Base-by-base conservation (phyloP, 92 coral and sea anemone species). In the Actinernus sp. region DNA sequence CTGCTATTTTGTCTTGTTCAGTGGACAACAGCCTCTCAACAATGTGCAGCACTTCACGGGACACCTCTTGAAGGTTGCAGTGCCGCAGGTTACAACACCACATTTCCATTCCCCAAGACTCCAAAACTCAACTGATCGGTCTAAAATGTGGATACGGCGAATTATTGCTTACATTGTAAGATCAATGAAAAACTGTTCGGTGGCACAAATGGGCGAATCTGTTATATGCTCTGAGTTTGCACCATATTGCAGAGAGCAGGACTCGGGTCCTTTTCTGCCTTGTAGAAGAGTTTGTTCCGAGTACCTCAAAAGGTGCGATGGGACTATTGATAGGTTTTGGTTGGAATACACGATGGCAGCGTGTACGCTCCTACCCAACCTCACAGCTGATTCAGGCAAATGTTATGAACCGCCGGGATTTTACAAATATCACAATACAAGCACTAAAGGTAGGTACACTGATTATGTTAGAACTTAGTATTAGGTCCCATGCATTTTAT, bases 231-330 rank as follows among this genome's bases (percentile, higher is more conserved):
- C 88, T 4, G 55, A 62, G 18, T 39, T 64, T 9, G 64, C 79
- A 12, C 88, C 88, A 5, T 53, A 73, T 30, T 81, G 88, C 51
- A 62, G 52, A 10, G 82, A 46, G 26, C 50, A 63, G 17, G 36
- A 59, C 1, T 12, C 45, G 5, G 51, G 53, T 8, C 91, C 88
- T 4, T 61, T 88, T 9, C 56, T 71, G 18, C 96, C 96, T 0
- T 89, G 96, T 69, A 72, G 72, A 52, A 58, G 76, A 32, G 96
- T 84, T 13, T 89, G 96, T 32, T 84, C 85, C 6, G 96, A 89
- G 54, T 89, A 68, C 32, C 86, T 84, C 10, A 76, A 84, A 32
- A 63, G 84, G 16, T 89, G 96, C 58, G 74, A 68, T 25, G 26
- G 48, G 26, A 25, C 30, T 25, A 36, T 34, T 27, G 63, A 38